A percentile compares a stretch with the other conserved stretches of the same genome.
phyloP scores from a whole-genome alignment of 2,113 vertebrate species.

The Erythrolamprus reginae region DNA sequence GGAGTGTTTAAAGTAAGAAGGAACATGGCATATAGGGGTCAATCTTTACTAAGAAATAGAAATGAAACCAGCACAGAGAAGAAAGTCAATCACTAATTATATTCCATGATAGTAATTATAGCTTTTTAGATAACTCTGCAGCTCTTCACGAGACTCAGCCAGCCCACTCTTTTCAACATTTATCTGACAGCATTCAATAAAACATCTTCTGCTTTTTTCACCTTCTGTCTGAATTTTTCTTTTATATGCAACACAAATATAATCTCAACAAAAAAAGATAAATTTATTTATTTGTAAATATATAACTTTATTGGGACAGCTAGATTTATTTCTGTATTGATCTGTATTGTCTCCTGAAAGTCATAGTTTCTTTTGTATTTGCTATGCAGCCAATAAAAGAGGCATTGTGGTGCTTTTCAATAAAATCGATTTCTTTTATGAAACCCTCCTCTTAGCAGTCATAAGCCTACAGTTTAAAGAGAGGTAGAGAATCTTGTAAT shows the following conservation, averaged over 20 bases:
- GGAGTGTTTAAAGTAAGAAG: no score
- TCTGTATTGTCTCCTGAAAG: background rate
- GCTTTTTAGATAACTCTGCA: background rate
- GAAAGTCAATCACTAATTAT: background rate
- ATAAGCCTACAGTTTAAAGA: background rate
- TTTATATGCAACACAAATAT: constrained; percentile 16
- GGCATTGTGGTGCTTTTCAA: constrained; percentile 34
- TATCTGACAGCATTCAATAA: background rate
- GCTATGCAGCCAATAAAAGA: background rate
- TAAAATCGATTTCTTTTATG: background rate
- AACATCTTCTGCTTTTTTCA: background rate
- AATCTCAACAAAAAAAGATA: background rate
- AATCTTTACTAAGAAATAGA: background rate
- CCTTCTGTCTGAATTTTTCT: background rate
- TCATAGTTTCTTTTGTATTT: background rate
- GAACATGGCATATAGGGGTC: no score
- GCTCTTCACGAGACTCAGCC: background rate
- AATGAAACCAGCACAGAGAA: background rate
- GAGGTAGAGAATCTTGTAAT: background rate
- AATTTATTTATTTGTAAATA: background rate
- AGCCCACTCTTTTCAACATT: background rate
- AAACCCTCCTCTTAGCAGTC: background rate
- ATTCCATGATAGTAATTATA: background rate
- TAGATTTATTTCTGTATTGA: constrained; percentile 26
- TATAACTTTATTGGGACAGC: constrained; percentile 19